Evolutionary conservation across 2,113 vertebrate genomes (phyloP), one percentile per base, ranked within the genome.

Genomic region (Heterochromis multidens): DNA sequence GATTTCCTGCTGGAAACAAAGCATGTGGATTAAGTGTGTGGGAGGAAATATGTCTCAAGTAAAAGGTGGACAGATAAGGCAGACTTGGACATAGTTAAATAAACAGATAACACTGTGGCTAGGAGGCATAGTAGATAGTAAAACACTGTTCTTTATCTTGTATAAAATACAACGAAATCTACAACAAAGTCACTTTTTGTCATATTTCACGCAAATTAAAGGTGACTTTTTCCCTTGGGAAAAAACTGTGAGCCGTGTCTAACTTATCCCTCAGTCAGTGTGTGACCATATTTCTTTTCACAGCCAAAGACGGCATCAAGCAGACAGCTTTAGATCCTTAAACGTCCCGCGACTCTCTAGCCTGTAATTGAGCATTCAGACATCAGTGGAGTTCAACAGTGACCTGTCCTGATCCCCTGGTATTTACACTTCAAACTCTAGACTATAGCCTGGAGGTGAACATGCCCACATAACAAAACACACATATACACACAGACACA

Each of bases 301-400:
- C 67, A 74, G 31, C 43, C 25, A 72, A 72, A 72, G 65, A 72
- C 9, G 1, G 40, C 31, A 72, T 57, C 72, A 70, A 52, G 37
- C 49, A 43, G 67, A 62, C 57, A 58, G 23, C 21, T 43, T 60
- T 11, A 61, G 52, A 80, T 67, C 49, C 83, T 23, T 27, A 37
- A 54, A 62, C n/a, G 2, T 23, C 86, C 61, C 77, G 60, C 40
- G 23, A 78, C 33, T 62, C 65, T 85, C 52, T 57, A 56, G 65
- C 62, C 92, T 94, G 87, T 93, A 91, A 94, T 91, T 94, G 85
- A 88, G 79, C 5, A 29, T 54, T 87, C 77, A 87, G 86, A 88
- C 83, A 82, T 85, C 61, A 90, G 72, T 79, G 78, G 83, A 94
- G 88, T 82, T 72, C 6, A 86, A 88, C 72, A 87, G 84, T 92